Base-by-base conservation (phyloP, 2,113 vertebrate species). In the Callionymus lyra region DNA sequence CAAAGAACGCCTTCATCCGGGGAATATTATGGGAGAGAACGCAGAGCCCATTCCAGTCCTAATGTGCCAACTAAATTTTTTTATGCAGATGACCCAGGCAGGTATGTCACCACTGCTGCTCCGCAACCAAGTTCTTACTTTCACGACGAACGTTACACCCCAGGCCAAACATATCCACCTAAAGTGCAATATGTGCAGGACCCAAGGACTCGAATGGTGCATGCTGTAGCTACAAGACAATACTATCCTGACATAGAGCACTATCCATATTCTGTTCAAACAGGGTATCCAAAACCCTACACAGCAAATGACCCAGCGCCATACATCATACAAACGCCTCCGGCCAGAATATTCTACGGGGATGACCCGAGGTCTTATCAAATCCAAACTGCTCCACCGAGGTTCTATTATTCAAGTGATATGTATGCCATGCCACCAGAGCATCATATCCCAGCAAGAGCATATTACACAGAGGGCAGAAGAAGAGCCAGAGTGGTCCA, bases 51-150 rank as follows among this genome's bases (percentile, higher is more conserved):
- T 60, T 64, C 86, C 0, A 82, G 86, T 16, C 74, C 90, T 0
- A 80, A 85, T 0, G 82, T 89, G 58, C 91, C 91, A 33, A 85
- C 88, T 14, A 91, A 91, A 35, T 91, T 89, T 61, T 93, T 91
- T 86, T 94, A 94, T 8, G 79, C 88, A 0, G 93, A 95, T 47
- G 92, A 93, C 34, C 54, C 88, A 0, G 72, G 76, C 0, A 78
- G 84, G 41, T 92, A 85, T 55, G 74, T 85, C 2, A 35, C 85
- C 57, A 58, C 84, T 50, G 70, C 58, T 38, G 65, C 72, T 52
- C 72, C 72, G 55, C 85, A 65, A 1, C 70, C 82, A 27, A 84
- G 68, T 66, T 75, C 80, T 19, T 89, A 89, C 70, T 92, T 87
- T 1, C 76, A 80, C 10, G 90, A 95, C 2, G 84, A 87, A 18